These are phyloP conservation scores for Calyptommatus sinebrachiatus DNA, from an alignment of 2,113 vertebrate genomes.

Conservation along the genomic window DNA sequence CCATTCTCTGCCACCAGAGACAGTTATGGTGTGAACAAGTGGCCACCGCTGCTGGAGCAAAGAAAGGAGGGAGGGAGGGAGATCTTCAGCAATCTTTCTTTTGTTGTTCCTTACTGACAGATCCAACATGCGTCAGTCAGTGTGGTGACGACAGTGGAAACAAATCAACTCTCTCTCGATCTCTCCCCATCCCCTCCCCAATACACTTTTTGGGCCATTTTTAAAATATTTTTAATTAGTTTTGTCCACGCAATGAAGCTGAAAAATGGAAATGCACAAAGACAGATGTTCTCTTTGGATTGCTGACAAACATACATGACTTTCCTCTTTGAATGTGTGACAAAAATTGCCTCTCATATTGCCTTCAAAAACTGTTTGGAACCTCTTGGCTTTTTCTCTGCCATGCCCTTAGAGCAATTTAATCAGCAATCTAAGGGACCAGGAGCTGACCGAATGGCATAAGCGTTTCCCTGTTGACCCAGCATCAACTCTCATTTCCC, in stretches of 20 bases:
- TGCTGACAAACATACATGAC: not conserved
- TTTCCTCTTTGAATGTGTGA: not conserved
- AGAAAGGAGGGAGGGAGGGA: not conserved
- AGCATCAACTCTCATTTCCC: not conserved
- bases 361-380: not conserved
- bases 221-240: not conserved
- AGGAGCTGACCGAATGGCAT: not conserved
- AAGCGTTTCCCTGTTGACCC: not conserved
- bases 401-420: not conserved
- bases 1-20: not conserved
- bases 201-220: not conserved
- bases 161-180: not conserved
- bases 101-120: conserved; percentile 13
- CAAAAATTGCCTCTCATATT: not conserved
- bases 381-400: not conserved
- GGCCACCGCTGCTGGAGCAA: not conserved
- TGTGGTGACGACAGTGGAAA: conserved; percentile 9
- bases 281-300: not conserved
- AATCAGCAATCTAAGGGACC: not conserved
- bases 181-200: too few relatives aligned
- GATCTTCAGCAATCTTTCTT: not conserved
- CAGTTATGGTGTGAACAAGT: too few relatives aligned
- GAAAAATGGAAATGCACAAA: not conserved
- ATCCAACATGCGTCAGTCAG: not conserved
- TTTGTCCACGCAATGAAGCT: not conserved